A percentile compares a stretch with the other conserved stretches of the same genome.
Evolutionary conservation across 2,888 invertebrate species (phyloP).

Genomic region (Hyles lineata): DNA sequence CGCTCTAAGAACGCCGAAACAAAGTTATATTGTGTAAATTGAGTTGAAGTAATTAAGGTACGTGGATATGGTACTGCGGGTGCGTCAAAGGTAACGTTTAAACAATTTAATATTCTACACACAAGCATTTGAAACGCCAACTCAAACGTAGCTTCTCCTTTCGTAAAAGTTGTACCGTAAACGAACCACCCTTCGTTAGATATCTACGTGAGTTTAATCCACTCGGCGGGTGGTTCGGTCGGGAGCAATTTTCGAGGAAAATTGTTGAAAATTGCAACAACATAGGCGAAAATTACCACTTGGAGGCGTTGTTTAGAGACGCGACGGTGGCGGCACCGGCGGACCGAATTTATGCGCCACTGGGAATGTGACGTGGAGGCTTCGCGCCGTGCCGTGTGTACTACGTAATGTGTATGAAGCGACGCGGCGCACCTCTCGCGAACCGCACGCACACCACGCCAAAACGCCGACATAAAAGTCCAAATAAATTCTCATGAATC

Average conservation of each 20-base stretch:
- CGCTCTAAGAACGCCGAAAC: constrained; percentile 53
- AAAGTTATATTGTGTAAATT: constrained; percentile 69
- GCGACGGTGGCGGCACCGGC: constrained; percentile 45
- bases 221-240: constrained; percentile 67
- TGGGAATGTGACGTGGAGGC: constrained; percentile 64
- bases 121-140: constrained; percentile 81
- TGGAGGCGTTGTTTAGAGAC: constrained; percentile 75
- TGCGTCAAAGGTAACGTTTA: constrained; percentile 80
- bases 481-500: constrained; percentile 26
- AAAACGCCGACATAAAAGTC: constrained; percentile 46
- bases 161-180: constrained; percentile 80
- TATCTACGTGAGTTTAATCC: constrained; percentile 84
- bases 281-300: constrained; percentile 81
- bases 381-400: constrained; percentile 49
- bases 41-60: constrained; percentile 75
- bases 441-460: constrained; percentile 33
- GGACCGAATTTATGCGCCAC: constrained; percentile 68
- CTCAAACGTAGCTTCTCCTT: constrained; percentile 79
- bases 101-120: constrained; percentile 84
- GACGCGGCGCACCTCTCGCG: constrained; percentile 44
- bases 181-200: constrained; percentile 82
- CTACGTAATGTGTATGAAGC: constrained; percentile 32
- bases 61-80: constrained; percentile 63
- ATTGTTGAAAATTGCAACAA: constrained; percentile 83
- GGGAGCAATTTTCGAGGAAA: constrained; percentile 74